Evolutionary conservation across 1,140 invertebrate species (phyloP).

Genomic region (Zaprionus inermis): DNA sequence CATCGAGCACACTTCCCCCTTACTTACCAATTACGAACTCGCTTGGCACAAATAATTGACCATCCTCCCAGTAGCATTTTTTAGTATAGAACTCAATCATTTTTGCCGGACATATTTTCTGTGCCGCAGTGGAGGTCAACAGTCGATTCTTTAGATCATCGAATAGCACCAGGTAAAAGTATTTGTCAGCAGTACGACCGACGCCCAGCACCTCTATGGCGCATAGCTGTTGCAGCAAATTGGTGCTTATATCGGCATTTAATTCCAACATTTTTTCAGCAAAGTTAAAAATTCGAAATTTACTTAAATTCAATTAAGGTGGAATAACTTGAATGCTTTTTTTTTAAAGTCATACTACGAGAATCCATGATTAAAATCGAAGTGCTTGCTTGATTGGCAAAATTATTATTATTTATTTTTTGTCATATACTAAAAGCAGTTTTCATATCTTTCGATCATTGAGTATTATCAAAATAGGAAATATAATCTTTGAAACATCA

Average conservation of each 20-base stretch:
- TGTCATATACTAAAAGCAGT: too few species aligned
- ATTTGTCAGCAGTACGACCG: neutral
- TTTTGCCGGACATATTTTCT: neutral
- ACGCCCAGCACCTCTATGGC: slow-evolving; percentile 4
- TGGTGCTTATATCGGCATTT: neutral
- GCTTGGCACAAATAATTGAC: neutral
- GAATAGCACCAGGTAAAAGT: neutral
- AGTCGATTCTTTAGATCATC: neutral
- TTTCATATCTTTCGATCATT: too few species aligned
- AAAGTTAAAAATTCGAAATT: neutral
- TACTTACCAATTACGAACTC: slow-evolving; percentile 10
- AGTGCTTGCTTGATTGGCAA: neutral
- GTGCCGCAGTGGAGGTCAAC: neutral
- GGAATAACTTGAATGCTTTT: neutral
- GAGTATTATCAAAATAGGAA: too few species aligned
- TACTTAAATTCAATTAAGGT: neutral
- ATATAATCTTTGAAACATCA: too few species aligned
- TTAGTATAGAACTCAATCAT: slow-evolving; percentile 3
- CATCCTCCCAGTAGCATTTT: neutral
- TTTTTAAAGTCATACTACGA: neutral
- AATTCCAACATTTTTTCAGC: neutral
- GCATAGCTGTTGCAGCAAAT: neutral
- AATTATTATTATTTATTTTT: too few species aligned
- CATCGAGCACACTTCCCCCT: neutral
- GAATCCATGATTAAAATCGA: neutral